These are phyloP conservation scores for Periophthalmus modestus DNA, from an alignment of 2,113 vertebrate species.

Conservation along the genomic window DNA sequence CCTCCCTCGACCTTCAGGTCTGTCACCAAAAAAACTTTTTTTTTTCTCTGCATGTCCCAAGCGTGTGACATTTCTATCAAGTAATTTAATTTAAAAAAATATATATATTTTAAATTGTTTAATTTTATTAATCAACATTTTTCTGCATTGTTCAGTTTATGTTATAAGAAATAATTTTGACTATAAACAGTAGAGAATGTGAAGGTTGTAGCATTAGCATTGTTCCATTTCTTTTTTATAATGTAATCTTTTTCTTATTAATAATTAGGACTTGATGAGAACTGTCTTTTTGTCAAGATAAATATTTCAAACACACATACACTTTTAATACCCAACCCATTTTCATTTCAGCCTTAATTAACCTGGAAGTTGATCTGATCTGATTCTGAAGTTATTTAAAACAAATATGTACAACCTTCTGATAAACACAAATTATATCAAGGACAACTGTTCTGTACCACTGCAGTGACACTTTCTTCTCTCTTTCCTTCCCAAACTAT, in stretches of 20 bases:
- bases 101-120: neutral
- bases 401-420: neutral
- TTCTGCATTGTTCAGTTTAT: neutral
- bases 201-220: neutral
- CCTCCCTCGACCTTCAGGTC: slow-evolving; percentile 81
- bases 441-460: neutral
- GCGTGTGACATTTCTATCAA: neutral
- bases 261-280: neutral
- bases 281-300: neutral
- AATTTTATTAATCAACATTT: neutral
- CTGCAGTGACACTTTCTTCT: slow-evolving; percentile 33
- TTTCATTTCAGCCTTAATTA: neutral
- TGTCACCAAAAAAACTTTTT: slow-evolving; percentile 7
- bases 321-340: neutral
- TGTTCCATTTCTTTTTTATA: neutral
- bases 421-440: neutral
- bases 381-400: neutral
- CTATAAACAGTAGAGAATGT: neutral
- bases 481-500: slow-evolving; percentile 21
- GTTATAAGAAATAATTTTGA: neutral
- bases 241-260: neutral
- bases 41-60: neutral
- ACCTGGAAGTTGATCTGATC: too few species aligned
- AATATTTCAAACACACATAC: neutral
- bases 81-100: neutral